phyloP scores from a whole-genome alignment of 2,888 invertebrate species.

The Drosophila barbarae region DNA sequence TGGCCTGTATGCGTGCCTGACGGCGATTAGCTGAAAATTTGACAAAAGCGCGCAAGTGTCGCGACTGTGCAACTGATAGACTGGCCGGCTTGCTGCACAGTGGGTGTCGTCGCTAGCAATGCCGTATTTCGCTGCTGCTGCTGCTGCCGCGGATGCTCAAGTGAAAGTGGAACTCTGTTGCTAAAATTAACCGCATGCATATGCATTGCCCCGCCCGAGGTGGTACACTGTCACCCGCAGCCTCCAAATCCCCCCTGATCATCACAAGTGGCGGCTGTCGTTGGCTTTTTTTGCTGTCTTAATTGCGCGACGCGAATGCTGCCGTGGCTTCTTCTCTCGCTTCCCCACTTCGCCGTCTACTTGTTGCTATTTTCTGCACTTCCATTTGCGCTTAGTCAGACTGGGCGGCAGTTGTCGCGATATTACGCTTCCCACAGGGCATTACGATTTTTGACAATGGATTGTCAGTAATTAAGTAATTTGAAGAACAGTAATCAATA shows the following conservation, averaged over 20 bases:
- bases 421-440: constrained; percentile 2
- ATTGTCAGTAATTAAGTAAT: not conserved
- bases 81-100: constrained; percentile 23
- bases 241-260: constrained; percentile 3
- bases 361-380: constrained; percentile 70
- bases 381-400: constrained; percentile 68
- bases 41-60: constrained; percentile 72
- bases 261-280: constrained; percentile 21
- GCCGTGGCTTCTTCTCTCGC: constrained; percentile 38
- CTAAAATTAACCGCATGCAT: constrained; percentile 73
- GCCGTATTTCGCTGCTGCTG: constrained; percentile 22
- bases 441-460: not conserved
- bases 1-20: constrained; percentile 19
- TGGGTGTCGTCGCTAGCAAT: constrained; percentile 26
- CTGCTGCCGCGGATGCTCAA: constrained; percentile 49
- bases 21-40: constrained; percentile 67
- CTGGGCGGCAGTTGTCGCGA: constrained; percentile 57
- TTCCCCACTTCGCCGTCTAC: constrained; percentile 44
- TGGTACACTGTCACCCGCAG: constrained; percentile 1
- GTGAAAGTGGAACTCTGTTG: constrained; percentile 77
- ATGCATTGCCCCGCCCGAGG: constrained; percentile 28
- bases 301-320: constrained; percentile 62
- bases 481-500: not conserved
- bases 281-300: constrained; percentile 59
- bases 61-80: constrained; percentile 21